Percentiles rank a stretch among this genome's conserved stretches.
These are phyloP conservation scores for Phyllotreta cruciferae DNA, from an alignment of 2,888 invertebrate species.

Conservation along the genomic window DNA sequence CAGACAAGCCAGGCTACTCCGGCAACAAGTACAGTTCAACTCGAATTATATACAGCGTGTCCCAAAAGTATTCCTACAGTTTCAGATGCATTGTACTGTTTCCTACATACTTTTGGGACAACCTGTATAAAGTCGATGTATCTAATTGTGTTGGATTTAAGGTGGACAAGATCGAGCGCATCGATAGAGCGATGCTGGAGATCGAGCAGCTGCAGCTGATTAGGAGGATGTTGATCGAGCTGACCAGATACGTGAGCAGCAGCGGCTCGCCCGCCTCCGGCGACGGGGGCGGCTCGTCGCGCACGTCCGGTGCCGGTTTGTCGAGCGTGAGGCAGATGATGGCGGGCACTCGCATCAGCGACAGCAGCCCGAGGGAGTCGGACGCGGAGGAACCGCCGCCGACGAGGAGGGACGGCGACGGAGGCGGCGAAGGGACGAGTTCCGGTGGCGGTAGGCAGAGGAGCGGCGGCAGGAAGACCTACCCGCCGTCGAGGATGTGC, in stretches of 20 bases:
- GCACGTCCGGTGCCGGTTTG: constrained; percentile 47
- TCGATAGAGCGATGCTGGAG: constrained; percentile 58
- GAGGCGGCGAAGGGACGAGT: neutral
- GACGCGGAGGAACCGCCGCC: constrained; percentile 37
- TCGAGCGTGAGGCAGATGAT: constrained; percentile 59
- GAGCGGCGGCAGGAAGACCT: constrained; percentile 51
- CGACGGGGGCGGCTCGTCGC: constrained; percentile 44
- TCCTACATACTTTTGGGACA: too few species aligned
- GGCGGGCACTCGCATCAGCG: constrained; percentile 60
- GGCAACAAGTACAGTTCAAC: constrained; percentile 48
- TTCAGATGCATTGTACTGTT: too few species aligned
- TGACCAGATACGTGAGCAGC: constrained; percentile 66
- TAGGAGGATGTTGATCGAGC: constrained; percentile 69
- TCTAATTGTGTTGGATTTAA: neutral
- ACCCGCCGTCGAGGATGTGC: constrained; percentile 53
- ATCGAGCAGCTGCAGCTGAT: constrained; percentile 66
- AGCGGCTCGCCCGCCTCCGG: constrained; percentile 42
- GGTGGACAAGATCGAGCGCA: constrained; percentile 54
- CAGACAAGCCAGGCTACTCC: constrained; percentile 54
- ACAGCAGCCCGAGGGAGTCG: constrained; percentile 54
- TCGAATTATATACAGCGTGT: neutral
- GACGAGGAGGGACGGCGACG: neutral
- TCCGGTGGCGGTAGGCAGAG: constrained; percentile 36
- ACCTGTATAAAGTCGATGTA: too few species aligned
- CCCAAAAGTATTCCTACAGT: neutral